phyloP scores from a whole-genome alignment of 2,113 vertebrate species.

The Anseranas semipalmata region DNA sequence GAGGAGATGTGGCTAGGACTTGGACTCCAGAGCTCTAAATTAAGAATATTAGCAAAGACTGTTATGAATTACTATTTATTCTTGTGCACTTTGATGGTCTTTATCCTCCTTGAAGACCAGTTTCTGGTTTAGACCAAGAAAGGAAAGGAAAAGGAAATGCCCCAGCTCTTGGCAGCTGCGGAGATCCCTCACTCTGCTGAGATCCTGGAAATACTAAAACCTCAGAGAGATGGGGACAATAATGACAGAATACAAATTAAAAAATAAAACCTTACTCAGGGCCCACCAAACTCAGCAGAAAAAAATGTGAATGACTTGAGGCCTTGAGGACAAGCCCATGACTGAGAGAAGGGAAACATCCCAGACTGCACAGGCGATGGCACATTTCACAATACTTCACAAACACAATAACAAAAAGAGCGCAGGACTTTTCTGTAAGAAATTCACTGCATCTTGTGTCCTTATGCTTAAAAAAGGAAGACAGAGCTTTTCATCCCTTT shows the following conservation, averaged over 20 bases:
- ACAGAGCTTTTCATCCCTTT: not conserved
- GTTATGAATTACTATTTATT: conserved; percentile 41
- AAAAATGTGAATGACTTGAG: rapidly evolving
- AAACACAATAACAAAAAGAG: not conserved
- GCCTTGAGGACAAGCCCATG: not conserved
- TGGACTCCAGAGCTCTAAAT: conserved; percentile 43
- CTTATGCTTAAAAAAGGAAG: not conserved
- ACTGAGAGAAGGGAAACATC: not conserved
- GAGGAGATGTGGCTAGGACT: not conserved
- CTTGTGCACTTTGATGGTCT: conserved; percentile 30
- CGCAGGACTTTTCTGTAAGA: not conserved
- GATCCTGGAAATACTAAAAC: conserved; percentile 27
- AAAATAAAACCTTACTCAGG: not conserved
- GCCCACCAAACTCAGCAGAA: not conserved
- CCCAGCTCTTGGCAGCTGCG: not conserved
- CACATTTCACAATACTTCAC: not conserved
- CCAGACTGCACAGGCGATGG: not conserved
- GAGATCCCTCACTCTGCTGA: not conserved
- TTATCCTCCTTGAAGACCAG: conserved; percentile 23
- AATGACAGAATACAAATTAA: not conserved
- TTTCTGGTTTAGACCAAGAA: conserved; percentile 42
- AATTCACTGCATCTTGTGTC: not conserved
- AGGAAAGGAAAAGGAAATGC: conserved; percentile 31
- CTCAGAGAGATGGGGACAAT: not conserved
- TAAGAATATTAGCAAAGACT: conserved; percentile 24